phyloP scores from a whole-genome alignment of 2,888 invertebrate species.

The Athalia rosae region DNA sequence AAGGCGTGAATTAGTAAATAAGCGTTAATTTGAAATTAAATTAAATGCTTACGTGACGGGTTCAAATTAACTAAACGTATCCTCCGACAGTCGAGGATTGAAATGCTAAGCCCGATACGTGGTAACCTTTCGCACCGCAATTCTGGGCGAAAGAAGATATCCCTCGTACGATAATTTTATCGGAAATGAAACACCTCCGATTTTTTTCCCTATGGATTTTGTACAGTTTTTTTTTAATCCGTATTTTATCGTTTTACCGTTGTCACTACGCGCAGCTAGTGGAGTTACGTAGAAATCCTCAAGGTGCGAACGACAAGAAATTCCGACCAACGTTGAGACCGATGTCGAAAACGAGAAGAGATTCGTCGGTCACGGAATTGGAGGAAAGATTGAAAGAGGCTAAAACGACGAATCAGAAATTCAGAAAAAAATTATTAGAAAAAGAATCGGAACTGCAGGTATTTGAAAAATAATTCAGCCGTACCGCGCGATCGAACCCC shows the following conservation, averaged over 20 bases:
- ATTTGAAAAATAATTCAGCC: conserved; percentile 42
- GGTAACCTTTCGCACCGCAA: no score
- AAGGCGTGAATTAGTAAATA: conserved; percentile 23
- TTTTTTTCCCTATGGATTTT: no score
- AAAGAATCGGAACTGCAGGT: conserved; percentile 89
- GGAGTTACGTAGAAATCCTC: conserved; percentile 90
- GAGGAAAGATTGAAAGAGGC: conserved; percentile 90
- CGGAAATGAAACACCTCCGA: neutral
- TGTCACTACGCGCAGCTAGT: conserved; percentile 79
- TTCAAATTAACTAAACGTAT: conserved; percentile 20
- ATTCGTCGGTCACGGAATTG: conserved; percentile 88
- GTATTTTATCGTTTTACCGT: no score
- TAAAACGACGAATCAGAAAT: conserved; percentile 88
- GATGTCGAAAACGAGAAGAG: conserved; percentile 85
- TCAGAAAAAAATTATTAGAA: conserved; percentile 88
- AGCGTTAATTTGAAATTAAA: conserved; percentile 22
- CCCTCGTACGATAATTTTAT: conserved; percentile 14
- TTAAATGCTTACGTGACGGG: conserved; percentile 12
- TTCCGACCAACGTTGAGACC: conserved; percentile 92
- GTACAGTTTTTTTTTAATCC: no score
- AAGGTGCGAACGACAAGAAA: conserved; percentile 87
- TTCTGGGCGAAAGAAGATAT: no score
- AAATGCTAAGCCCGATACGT: neutral
- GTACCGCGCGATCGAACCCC: no score
- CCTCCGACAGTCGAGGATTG: neutral